A percentile compares a stretch with the other conserved stretches of the same genome.
Conservation (phyloP, 2,888 invertebrate genomes). For the Eilema griseolum region DNA sequence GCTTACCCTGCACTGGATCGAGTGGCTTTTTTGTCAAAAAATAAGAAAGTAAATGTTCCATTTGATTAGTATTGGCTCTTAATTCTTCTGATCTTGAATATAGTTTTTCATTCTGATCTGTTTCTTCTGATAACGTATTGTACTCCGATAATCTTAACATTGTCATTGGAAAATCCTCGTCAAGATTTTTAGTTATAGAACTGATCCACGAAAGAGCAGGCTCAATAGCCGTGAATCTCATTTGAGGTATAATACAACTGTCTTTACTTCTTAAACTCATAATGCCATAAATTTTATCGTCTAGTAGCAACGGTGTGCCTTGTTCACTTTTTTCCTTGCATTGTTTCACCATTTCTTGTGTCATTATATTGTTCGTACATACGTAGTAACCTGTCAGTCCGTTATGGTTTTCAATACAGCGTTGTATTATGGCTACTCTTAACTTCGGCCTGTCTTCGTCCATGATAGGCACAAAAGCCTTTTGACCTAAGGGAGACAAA, state of each 20-base stretch:
- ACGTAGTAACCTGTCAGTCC: constrained; percentile 52
- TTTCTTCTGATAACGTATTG: not conserved
- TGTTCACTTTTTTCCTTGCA: constrained; percentile 50
- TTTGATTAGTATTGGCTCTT: not conserved
- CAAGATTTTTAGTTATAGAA: constrained; percentile 31
- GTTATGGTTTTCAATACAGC: constrained; percentile 46
- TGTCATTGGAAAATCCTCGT: not conserved
- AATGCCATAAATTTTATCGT: constrained; percentile 60
- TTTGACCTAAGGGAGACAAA: constrained; percentile 52
- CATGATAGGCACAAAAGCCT: constrained; percentile 56
- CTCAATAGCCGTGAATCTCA: constrained; percentile 54
- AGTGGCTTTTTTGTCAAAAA: not conserved
- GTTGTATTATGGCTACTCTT: constrained; percentile 53
- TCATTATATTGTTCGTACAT: constrained; percentile 54
- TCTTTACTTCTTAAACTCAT: constrained; percentile 37
- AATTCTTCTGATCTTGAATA: not conserved
- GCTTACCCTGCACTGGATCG: not conserved
- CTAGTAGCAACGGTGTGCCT: constrained; percentile 66
- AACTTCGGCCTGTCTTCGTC: constrained; percentile 41
- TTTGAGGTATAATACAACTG: constrained; percentile 37
- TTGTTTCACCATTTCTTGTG: constrained; percentile 24
- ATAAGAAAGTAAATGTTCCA: constrained; percentile 3
- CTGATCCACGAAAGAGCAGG: constrained; percentile 63
- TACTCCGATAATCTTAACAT: not conserved
- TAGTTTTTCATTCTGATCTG: not conserved